phyloP scores from a whole-genome alignment of 35 echinoderm and acorn worm species.

The Apostichopus californicus region DNA sequence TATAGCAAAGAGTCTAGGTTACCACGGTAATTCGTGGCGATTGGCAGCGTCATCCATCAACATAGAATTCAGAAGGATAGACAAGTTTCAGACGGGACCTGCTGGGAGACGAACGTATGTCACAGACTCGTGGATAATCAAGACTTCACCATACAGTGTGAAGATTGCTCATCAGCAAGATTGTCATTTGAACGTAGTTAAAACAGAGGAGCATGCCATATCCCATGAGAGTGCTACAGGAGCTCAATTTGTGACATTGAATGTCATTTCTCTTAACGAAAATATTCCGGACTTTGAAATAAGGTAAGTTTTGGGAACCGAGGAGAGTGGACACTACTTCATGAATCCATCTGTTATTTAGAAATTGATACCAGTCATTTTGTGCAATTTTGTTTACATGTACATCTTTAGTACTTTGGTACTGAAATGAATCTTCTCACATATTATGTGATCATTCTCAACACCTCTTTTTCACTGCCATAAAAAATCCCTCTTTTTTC shows the following conservation, averaged over 20 bases:
- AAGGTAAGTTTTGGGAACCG: slow-evolving; percentile 52
- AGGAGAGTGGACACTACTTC: background rate
- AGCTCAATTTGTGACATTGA: slow-evolving; percentile 79
- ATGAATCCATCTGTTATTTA: too few species aligned
- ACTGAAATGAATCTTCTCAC: too few species aligned
- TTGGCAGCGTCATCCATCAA: slow-evolving; percentile 71
- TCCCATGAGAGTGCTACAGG: slow-evolving; percentile 78
- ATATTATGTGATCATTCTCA: too few species aligned
- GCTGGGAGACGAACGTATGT: slow-evolving; percentile 73
- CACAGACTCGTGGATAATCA: slow-evolving; percentile 94
- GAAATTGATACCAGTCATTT: too few species aligned
- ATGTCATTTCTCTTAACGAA: slow-evolving; percentile 74
- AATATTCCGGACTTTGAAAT: slow-evolving; percentile 80
- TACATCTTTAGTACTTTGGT: too few species aligned
- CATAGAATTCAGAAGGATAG: slow-evolving; percentile 86
- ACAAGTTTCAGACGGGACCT: slow-evolving; percentile 91
- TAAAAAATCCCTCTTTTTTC: too few species aligned
- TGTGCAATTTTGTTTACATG: too few species aligned
- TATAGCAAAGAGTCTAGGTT: slow-evolving; percentile 68
- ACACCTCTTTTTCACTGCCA: too few species aligned
- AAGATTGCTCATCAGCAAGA: slow-evolving; percentile 80
- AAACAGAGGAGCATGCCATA: slow-evolving; percentile 76
- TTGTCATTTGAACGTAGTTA: slow-evolving; percentile 82
- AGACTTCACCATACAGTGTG: slow-evolving; percentile 70
- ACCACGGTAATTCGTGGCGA: slow-evolving; percentile 83